Base-by-base conservation (phyloP, 2,888 invertebrate genomes). In the Orchesellides sinensis region DNA sequence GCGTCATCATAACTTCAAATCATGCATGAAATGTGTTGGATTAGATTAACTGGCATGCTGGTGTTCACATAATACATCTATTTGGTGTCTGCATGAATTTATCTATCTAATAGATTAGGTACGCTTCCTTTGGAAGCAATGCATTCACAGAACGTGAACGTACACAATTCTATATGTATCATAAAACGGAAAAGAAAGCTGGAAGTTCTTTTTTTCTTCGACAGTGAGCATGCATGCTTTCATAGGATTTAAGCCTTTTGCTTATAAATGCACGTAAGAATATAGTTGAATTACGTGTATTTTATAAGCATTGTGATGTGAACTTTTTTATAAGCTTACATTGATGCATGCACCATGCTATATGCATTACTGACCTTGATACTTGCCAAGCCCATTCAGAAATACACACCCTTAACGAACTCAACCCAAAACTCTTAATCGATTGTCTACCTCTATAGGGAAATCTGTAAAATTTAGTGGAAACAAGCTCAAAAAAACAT, bases 341-440 rank as follows among this genome's bases (percentile, higher is more conserved):
- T n/a, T 40, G 40, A 40, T 59, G 59, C 1, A n/a, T n/a, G 27
- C 14, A 29, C 29, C 17, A 49, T 19, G 23, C 19, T 21, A 25
- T 59, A 23, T 17, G 29, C 23, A 59, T 14, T 63, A 35, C 40
- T 63, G 63, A 63, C 63, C 63, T 63, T 63, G 63, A 63, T 63
- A 63, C 40, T 40, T 63, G 63, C 40, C 63, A 63, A 63, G 63
- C 17, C 25, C 25, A 56, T 52, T 6, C 52, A 52, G 56, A 32
- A 32, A n/a, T 40, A 40, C 10, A 40, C 40, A 40, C n/a, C 32
- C 21, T 10, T 40, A 61, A 61, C 40, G 63, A 63, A 45, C 23
- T 54, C 12, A 27, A 63, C 21, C 63, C 40, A 35, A 45, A 35
- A 63, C 63, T 63, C 63, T 63, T 63, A 63, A 63, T 63, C 63